phyloP scores from a whole-genome alignment of 2,888 invertebrate species.

The Diogma glabrata region DNA sequence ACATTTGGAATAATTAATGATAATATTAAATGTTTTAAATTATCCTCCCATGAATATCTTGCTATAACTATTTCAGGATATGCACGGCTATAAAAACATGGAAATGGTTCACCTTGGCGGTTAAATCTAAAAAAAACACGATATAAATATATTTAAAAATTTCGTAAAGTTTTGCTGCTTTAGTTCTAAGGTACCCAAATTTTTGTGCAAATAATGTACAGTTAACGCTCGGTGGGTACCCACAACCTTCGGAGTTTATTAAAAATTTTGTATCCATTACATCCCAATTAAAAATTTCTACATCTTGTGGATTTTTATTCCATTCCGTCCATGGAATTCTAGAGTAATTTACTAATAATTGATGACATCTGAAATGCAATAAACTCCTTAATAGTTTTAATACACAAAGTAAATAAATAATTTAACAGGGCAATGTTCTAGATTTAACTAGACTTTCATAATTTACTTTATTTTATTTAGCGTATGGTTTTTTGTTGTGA shows the following conservation, averaged over 20 bases:
- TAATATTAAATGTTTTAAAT: slow-evolving; percentile 64
- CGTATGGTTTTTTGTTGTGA: no score
- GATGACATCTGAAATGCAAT: slow-evolving; percentile 41
- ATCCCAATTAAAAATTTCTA: slow-evolving; percentile 60
- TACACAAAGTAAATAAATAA: no score
- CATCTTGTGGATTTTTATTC: slow-evolving; percentile 40
- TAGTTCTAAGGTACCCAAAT: slow-evolving; percentile 63
- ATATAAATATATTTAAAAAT: no score
- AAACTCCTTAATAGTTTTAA: no score
- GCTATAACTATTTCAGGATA: slow-evolving; percentile 75
- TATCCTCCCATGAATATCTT: slow-evolving; percentile 79
- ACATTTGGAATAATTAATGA: slow-evolving; percentile 74
- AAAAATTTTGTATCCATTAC: slow-evolving; percentile 67
- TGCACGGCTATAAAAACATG: slow-evolving; percentile 78
- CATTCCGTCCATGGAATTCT: slow-evolving; percentile 59
- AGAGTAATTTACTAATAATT: slow-evolving; percentile 72
- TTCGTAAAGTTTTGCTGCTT: no score
- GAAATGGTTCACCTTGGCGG: slow-evolving; percentile 54
- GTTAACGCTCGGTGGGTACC: slow-evolving; percentile 79
- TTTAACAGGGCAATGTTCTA: no score
- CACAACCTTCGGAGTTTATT: slow-evolving; percentile 84
- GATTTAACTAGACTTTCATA: no score
- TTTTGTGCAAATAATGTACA: slow-evolving; percentile 65
- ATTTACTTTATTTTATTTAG: no score
- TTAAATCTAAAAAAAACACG: slow-evolving; percentile 28